These are phyloP conservation scores for Bufotes viridis DNA, from an alignment of 2,797 vertebrate species.

Conservation along the genomic window DNA sequence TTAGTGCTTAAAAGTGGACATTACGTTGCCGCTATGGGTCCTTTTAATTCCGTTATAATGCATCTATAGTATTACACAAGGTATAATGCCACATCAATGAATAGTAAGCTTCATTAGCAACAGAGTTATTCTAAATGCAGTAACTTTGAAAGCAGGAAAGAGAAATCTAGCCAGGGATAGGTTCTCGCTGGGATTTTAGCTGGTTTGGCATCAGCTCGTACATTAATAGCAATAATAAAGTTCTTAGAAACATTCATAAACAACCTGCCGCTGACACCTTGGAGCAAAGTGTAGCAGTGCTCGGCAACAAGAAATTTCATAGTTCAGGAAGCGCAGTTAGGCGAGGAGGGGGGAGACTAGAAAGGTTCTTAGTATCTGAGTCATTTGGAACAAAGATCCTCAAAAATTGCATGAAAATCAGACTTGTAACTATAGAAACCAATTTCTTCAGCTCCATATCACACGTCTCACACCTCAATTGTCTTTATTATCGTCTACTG, in stretches of 20 bases:
- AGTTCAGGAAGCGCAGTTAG: constrained; percentile 81
- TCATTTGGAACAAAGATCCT: constrained; percentile 82
- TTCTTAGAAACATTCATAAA: constrained; percentile 80
- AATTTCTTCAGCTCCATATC: constrained; percentile 83
- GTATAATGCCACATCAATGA: background rate
- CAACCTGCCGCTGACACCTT: constrained; percentile 80
- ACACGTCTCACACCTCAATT: constrained; percentile 84
- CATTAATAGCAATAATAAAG: constrained; percentile 81
- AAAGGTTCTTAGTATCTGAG: constrained; percentile 74
- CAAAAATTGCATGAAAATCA: constrained; percentile 82
- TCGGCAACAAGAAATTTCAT: constrained; percentile 83
- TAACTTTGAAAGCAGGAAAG: background rate
- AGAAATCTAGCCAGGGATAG: constrained; percentile 45
- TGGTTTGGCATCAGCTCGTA: constrained; percentile 74
- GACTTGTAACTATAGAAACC: constrained; percentile 86
- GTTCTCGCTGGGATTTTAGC: constrained; percentile 74
- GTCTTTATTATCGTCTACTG: constrained; percentile 85
- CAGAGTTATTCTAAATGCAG: background rate
- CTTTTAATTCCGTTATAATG: background rate
- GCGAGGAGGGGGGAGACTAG: constrained; percentile 46
- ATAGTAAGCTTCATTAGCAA: background rate
- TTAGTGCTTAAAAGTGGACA: background rate
- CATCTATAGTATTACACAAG: background rate
- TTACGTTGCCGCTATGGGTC: background rate
- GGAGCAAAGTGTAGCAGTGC: constrained; percentile 72